Evolutionary conservation across 1,140 invertebrate genomes (phyloP).

Genomic region (Ostrea denselamellosa): DNA sequence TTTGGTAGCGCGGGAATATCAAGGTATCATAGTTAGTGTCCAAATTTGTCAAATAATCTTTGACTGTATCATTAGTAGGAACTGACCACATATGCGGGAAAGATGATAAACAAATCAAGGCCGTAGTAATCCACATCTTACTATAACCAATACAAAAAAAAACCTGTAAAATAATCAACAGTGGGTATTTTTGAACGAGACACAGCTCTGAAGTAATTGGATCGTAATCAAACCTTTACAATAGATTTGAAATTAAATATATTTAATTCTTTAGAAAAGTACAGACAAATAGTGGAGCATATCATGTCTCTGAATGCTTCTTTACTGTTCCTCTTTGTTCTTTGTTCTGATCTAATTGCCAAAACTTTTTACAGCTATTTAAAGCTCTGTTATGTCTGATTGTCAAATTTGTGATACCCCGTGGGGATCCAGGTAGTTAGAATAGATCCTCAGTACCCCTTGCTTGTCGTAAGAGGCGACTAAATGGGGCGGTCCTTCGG

Average conservation of each 20-base stretch:
- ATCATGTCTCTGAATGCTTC: background rate
- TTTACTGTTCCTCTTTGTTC: background rate
- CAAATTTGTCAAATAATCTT: conserved; percentile 9
- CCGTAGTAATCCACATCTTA: background rate
- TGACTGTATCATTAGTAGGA: background rate
- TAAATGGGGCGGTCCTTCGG: too few species aligned
- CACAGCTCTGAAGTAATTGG: background rate
- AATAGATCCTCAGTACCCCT: too few species aligned
- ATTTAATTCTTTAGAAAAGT: background rate
- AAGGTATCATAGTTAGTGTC: background rate
- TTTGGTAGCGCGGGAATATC: background rate
- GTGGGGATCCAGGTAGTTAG: too few species aligned
- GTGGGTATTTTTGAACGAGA: background rate
- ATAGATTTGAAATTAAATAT: background rate
- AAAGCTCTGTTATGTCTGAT: too few species aligned
- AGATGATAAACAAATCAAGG: background rate
- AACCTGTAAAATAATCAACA: background rate
- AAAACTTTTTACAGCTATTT: too few species aligned
- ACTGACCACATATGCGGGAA: background rate
- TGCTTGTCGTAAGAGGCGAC: too few species aligned
- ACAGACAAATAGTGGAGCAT: background rate
- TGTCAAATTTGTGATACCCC: too few species aligned
- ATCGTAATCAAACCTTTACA: background rate
- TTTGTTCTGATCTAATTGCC: background rate
- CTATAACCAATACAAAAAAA: background rate